Evolutionary conservation across 2,888 invertebrate genomes (phyloP), one percentile per base, ranked within the genome.

Genomic region (Ernsta delagoae): DNA sequence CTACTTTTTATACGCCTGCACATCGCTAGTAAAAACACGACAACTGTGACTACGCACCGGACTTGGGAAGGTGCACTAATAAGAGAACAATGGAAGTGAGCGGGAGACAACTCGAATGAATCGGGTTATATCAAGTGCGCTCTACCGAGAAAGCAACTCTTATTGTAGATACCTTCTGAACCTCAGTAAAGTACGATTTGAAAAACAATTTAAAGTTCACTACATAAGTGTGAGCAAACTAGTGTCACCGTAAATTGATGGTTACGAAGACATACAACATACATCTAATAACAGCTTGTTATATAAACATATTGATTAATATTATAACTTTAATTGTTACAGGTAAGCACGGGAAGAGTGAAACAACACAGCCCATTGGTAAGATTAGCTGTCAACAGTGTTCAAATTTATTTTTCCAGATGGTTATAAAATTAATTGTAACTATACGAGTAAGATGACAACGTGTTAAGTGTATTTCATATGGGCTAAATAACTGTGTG

Each of bases 1-100:
- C 92, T 88, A 89, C 90, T 92, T 92, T 92, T 92, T 92, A 92
- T 92, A 86, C 86, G 89, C 90, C 87, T 92, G 93, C 93, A 89
- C 89, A 92, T 91, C 89, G 88, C 91, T 90, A 90, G 90, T 88
- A 89, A 89, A 88, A 90, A 91, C 89, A 88, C 83, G 86, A 86
- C 85, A 85, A 83, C 85, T 83, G 78, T 80, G 82, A 77, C 80
- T 86, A 90, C 82, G 85, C 90, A 79, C 79, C 86, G 83, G 76
- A 82, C 82, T 87, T 79, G 81, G 83, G 87, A 85, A 84, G 84
- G 79, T 83, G 81, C 84, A 79, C 79, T 84, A 45, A 56, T 34
- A 56, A 39, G 9, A 48, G 12, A 5, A 45, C 43, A 16, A 56
- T 24, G 45, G 9, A 43, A 45, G 56, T 34, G 85, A 83, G 82